These are phyloP conservation scores for Drosophila kanapiae DNA, from an alignment of 1,140 invertebrate species.

Conservation along the genomic window DNA sequence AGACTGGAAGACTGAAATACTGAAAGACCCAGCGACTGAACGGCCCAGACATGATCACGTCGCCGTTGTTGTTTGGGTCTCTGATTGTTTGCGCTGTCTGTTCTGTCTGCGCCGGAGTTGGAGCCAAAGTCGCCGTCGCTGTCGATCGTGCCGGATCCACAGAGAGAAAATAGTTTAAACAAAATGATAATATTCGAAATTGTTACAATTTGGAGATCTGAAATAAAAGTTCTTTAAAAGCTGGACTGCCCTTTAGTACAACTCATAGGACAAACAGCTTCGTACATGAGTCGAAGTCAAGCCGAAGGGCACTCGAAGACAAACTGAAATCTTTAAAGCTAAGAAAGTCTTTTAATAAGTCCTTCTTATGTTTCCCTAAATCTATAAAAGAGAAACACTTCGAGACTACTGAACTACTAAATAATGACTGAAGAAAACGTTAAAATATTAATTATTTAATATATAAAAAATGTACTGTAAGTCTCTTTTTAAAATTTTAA, in stretches of 20 bases:
- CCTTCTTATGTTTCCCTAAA: no score
- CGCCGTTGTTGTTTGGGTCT: constrained; percentile 46
- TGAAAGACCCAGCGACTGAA: constrained; percentile 44
- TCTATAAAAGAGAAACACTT: no score
- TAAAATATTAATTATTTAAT: no score
- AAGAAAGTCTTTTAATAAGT: no score
- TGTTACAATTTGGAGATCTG: no score
- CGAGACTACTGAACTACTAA: no score
- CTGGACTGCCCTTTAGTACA: background rate
- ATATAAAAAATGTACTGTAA: no score
- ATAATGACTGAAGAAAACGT: no score
- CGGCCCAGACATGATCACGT: constrained; percentile 80
- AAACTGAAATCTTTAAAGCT: no score
- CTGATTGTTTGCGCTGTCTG: constrained; percentile 57
- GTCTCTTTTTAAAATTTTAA: no score
- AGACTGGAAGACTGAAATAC: constrained; percentile 5
- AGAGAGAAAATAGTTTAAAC: background rate
- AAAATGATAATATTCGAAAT: background rate
- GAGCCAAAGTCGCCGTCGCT: constrained; percentile 47
- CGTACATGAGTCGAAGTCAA: no score
- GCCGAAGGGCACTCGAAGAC: no score
- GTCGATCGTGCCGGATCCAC: constrained; percentile 2
- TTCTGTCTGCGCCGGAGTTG: constrained; percentile 65
- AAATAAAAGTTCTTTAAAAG: background rate
- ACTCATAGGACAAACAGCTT: background rate